These are phyloP conservation scores for Leptinotarsa peninsularis DNA, from an alignment of 2,888 invertebrate genomes.

Conservation along the genomic window DNA sequence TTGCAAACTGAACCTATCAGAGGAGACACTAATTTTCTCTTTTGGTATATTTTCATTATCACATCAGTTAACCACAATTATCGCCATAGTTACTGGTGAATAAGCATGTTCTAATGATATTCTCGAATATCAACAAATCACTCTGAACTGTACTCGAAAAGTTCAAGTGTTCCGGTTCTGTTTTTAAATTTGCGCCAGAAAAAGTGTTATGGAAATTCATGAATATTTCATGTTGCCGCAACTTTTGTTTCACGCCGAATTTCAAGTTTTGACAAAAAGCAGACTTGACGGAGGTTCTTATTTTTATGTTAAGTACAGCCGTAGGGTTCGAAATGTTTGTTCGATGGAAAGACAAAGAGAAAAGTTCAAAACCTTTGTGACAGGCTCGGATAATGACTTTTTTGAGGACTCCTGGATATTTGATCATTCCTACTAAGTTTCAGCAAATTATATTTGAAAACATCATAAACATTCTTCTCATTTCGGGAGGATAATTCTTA, in stretches of 20 bases:
- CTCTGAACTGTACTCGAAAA: background rate
- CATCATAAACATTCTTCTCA: too few relatives aligned
- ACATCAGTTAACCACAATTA: background rate
- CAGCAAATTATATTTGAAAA: too few relatives aligned
- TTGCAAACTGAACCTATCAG: too few relatives aligned
- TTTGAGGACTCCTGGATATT: background rate
- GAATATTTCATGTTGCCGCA: conserved; percentile 7
- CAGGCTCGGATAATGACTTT: background rate
- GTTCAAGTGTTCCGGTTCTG: background rate
- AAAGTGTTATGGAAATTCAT: background rate
- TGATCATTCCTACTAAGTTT: background rate
- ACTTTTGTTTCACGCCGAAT: background rate
- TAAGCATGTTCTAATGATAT: background rate
- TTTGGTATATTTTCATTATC: background rate
- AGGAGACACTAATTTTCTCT: too few relatives aligned
- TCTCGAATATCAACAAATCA: background rate
- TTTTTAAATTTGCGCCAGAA: background rate
- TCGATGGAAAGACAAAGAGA: background rate
- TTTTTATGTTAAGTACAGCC: background rate
- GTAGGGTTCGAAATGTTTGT: background rate
- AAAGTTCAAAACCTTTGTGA: background rate
- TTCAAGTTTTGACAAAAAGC: background rate
- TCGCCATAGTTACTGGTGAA: too few relatives aligned
- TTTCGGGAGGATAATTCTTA: too few relatives aligned
- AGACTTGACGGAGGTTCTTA: background rate